Percentiles rank a stretch among this genome's conserved stretches.
phyloP scores from a whole-genome alignment of 2,113 vertebrate genomes.

The Phalacrocorax carbo region DNA sequence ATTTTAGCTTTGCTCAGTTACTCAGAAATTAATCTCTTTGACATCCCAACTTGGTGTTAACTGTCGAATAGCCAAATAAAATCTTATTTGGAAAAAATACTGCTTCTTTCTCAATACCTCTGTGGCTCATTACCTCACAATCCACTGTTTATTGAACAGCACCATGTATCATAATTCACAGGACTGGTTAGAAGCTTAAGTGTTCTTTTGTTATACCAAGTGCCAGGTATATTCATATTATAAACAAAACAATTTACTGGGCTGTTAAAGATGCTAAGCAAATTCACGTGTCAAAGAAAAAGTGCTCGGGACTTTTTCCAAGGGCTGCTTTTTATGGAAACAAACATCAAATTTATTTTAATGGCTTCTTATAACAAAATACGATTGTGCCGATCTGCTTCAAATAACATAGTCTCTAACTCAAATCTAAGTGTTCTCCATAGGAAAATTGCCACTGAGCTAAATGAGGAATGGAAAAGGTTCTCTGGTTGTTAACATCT shows the following conservation, averaged over 20 bases:
- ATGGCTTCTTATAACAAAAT: not conserved
- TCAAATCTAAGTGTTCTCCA: not conserved
- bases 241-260: not conserved
- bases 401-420: not conserved
- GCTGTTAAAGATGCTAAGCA: not conserved
- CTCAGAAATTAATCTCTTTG: not conserved
- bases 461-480: not conserved
- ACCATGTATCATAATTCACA: not conserved
- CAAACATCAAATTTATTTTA: not conserved
- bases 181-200: not conserved
- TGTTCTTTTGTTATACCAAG: not conserved
- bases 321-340: not conserved
- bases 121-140: not conserved
- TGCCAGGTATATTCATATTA: fast-evolving
- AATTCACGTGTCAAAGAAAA: not conserved
- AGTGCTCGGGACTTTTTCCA: not conserved
- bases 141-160: not conserved
- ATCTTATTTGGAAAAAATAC: not conserved
- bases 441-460: not conserved
- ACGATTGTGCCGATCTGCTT: fast-evolving
- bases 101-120: not conserved
- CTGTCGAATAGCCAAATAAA: not conserved
- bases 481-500: not conserved
- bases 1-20: not conserved
- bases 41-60: not conserved